Evolutionary conservation across 1,140 invertebrate genomes (phyloP), one percentile per base, ranked within the genome.

Genomic region (Episyrphus balteatus): DNA sequence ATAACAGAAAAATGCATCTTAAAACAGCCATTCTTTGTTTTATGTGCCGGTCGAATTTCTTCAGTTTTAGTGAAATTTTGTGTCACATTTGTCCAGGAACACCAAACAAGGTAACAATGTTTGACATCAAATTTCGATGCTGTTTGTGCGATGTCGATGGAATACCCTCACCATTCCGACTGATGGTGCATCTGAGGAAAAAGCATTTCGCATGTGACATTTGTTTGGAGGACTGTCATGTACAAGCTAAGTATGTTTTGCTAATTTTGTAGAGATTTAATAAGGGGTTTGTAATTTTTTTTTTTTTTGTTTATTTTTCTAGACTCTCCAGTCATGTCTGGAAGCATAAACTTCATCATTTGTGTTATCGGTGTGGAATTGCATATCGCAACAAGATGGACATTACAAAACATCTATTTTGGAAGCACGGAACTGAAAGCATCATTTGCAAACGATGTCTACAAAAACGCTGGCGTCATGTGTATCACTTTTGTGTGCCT

Each of bases 391-490:
- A 88, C 64, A 88, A 89, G 64, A 81, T 81, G 34, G 86, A 89
- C 56, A 89, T 90, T 42, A 87, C 82, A 32, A 87, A 86, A 58
- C 87, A 92, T 73, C 68, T 90, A 34, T 89, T 88, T 62, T 92
- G 87, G 88, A 91, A 92, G 62, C 87, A 92, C 64, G 86, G 86
- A 12, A 90, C 86, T 5, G 86, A 90, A 61, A 88, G 86, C 70
- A 80, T 86, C 2, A 66, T 82, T 5, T 92, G 88, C 62, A 88
- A 88, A 65, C 81, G 78, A 58, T 92, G 88, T 68, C 61, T 88
- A 5, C 84, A 89, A 53, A 90, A 90, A 59, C 88, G 88, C 54
- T 91, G 88, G 88, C 85, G 84, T 1, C 86, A 90, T 66, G 82
- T 89, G 10, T 92, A 90, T 70, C 88, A 92, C 59, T 91, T 90